Base-by-base conservation (phyloP, 1,140 invertebrate species). In the Saccostrea cuccullata region DNA sequence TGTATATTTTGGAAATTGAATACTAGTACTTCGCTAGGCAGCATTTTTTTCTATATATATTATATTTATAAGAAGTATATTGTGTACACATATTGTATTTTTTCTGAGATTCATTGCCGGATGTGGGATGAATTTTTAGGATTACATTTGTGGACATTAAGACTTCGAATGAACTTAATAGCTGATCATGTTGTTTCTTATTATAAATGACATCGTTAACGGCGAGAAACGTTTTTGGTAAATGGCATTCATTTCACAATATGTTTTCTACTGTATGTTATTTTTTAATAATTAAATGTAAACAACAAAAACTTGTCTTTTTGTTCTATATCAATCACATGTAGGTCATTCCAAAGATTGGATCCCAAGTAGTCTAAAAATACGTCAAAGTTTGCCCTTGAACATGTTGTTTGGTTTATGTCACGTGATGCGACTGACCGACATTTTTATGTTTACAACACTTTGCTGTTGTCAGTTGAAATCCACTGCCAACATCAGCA, bases 171-270 rank as follows among this genome's bases (percentile, higher is more conserved):
- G 13, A n/a, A 64, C 58, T 64, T 64, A 17, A 64, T 64, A 20
- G 17, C 58, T 64, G 58, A 64, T 20, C 58, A 64, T 64, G 15
- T 20, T 17, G n/a, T 64, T 64, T 64, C 58, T 36, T 64, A 20
- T n/a, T 64, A n/a, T 64, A n/a, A 64, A 17, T 20, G 17, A 64
- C 17, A 20, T 64, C 58, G n/a, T 17, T 64, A 64, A 20, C 3
- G 58, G n/a, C 17, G 58, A n/a, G 58, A 64, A 64, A 64, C 20
- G 26, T 30, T 26, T 77, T 23, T 77, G 47, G 15, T 77, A 77
- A 77, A 77, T 77, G 70, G 70, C 70, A 77, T 77, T 77, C 70
- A 77, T 77, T 77, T 77, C 70, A 77, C 70, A 30, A 77, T 36
- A 36, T 77, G 70, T 77, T 77, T 77, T 77, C 30, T 77, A 47